These are phyloP conservation scores for Tribolium freemani DNA, from an alignment of 2,888 invertebrate species.

Conservation along the genomic window DNA sequence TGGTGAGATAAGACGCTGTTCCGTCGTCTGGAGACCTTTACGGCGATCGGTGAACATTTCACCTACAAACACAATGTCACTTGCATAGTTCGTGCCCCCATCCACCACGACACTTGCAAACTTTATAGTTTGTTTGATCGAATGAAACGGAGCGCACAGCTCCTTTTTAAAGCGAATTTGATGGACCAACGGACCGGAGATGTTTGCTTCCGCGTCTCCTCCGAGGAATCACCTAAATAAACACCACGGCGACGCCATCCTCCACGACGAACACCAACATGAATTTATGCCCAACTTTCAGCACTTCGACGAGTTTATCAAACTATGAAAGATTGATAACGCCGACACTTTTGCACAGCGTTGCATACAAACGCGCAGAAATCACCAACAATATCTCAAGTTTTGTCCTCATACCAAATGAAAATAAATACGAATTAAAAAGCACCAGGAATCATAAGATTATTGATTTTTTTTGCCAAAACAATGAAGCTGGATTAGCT, in stretches of 20 bases:
- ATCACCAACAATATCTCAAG: no score
- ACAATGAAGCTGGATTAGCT: no score
- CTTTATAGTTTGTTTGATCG: slow-evolving; percentile 48
- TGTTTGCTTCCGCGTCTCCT: slow-evolving; percentile 33
- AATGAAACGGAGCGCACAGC: slow-evolving; percentile 44
- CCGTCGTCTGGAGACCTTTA: slow-evolving; percentile 34
- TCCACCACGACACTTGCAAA: slow-evolving; percentile 35
- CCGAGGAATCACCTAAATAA: slow-evolving; percentile 36
- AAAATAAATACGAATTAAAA: no score
- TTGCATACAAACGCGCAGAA: no score
- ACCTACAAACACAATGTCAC: slow-evolving; percentile 41
- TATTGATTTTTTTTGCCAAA: no score
- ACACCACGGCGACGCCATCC: slow-evolving; percentile 29
- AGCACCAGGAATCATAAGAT: no score
- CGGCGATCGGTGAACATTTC: slow-evolving; percentile 32
- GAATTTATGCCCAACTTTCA: slow-evolving; percentile 34
- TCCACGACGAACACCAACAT: not conserved
- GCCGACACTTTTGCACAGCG: not conserved
- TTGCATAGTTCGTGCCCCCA: slow-evolving; percentile 17
- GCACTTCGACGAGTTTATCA: not conserved
- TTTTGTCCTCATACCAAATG: no score
- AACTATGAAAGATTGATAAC: slow-evolving; percentile 34
- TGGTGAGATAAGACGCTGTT: slow-evolving; percentile 32
- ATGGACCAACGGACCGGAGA: slow-evolving; percentile 44
- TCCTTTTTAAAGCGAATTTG: slow-evolving; percentile 45